phyloP scores from a whole-genome alignment of 2,888 invertebrate species.

The Drepanosiphum platanoidis region DNA sequence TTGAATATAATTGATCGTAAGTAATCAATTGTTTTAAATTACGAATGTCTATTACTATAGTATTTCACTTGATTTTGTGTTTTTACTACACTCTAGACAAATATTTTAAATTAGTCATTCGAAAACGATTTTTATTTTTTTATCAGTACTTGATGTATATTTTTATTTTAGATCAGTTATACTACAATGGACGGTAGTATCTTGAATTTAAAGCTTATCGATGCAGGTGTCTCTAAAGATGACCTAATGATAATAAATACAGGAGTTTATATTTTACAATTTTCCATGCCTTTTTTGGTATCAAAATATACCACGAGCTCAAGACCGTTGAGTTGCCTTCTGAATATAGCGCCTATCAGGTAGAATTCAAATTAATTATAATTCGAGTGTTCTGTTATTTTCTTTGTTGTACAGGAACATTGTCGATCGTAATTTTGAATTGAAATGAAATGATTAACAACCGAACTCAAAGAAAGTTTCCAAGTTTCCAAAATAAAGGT shows the following conservation, averaged over 20 bases:
- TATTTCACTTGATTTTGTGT: too few relatives aligned
- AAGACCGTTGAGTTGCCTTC: conserved; percentile 85
- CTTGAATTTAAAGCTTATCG: conserved; percentile 92
- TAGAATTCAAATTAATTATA: conserved; percentile 65
- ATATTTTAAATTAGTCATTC: background rate
- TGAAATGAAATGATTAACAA: background rate
- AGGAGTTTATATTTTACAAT: conserved; percentile 93
- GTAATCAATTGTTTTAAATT: too few relatives aligned
- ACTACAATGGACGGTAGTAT: conserved; percentile 95
- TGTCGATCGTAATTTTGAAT: too few relatives aligned
- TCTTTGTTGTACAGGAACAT: too few relatives aligned
- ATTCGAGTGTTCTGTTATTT: too few relatives aligned
- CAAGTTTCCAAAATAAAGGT: too few relatives aligned
- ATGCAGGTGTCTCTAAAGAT: conserved; percentile 95
- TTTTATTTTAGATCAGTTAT: conserved; percentile 82
- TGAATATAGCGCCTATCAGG: conserved; percentile 86
- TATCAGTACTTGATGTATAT: background rate
- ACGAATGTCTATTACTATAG: too few relatives aligned
- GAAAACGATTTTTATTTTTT: background rate
- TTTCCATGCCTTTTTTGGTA: conserved; percentile 87
- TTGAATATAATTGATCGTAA: too few relatives aligned
- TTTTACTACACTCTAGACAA: too few relatives aligned
- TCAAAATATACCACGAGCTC: conserved; percentile 86
- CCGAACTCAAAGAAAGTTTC: background rate
- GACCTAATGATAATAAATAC: conserved; percentile 90